Percentiles rank a stretch among this genome's conserved stretches.
Conservation (phyloP, 2,888 invertebrate genomes). For the Osmoderma eremita region DNA sequence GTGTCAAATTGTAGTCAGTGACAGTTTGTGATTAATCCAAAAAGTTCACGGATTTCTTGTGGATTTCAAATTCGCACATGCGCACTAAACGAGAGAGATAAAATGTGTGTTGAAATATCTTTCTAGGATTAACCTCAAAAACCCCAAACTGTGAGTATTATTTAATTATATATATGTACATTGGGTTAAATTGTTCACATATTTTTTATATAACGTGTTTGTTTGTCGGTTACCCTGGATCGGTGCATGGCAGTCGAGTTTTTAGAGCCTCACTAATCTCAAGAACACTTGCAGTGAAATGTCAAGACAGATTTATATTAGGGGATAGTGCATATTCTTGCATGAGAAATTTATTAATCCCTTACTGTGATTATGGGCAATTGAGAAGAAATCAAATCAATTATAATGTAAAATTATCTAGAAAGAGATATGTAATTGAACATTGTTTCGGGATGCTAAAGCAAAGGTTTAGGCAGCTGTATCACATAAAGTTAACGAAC, state of each 20-base stretch:
- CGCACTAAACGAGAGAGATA: no score
- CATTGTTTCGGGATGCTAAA: slow-evolving; percentile 38
- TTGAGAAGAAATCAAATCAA: slow-evolving; percentile 25
- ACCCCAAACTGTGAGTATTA: no score
- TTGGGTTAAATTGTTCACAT: no score
- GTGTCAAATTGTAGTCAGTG: no score
- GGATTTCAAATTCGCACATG: no score
- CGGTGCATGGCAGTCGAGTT: slow-evolving; percentile 32
- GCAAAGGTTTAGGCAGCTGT: slow-evolving; percentile 40
- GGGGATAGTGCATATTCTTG: slow-evolving; percentile 27
- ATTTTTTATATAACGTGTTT: no score
- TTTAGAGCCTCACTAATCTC: slow-evolving; percentile 4
- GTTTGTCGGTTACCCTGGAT: slow-evolving; percentile 38
- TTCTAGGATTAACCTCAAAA: no score
- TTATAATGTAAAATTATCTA: slow-evolving; percentile 33
- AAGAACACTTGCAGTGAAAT: slow-evolving; percentile 21
- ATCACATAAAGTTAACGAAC: slow-evolving; percentile 38
- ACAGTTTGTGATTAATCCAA: no score
- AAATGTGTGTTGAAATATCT: no score
- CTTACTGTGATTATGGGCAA: slow-evolving; percentile 26
- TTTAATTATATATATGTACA: no score
- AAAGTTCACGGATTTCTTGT: no score
- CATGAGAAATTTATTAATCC: slow-evolving; percentile 34
- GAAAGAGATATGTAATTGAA: slow-evolving; percentile 37
- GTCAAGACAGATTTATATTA: slow-evolving; percentile 8